phyloP scores from a whole-genome alignment of 2,888 invertebrate species.

The Agonopterix subpropinquella region DNA sequence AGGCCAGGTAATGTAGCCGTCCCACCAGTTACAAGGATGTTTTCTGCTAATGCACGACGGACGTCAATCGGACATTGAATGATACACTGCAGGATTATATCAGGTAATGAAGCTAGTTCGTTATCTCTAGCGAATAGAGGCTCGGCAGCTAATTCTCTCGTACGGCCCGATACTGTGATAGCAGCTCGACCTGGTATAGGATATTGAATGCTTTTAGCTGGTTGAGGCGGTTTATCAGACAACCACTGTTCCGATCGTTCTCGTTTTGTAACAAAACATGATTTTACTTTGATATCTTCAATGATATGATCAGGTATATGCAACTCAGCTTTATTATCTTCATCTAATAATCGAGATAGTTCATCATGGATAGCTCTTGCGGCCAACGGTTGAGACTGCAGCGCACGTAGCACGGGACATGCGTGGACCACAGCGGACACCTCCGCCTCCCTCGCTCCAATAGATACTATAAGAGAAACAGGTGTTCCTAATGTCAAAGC shows the following conservation, averaged over 20 bases:
- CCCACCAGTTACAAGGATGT: conserved; percentile 92
- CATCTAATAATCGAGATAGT: conserved; percentile 64
- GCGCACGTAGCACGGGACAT: conserved; percentile 87
- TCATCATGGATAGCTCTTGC: conserved; percentile 82
- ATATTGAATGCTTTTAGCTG: conserved; percentile 78
- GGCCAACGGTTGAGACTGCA: conserved; percentile 88
- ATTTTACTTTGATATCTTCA: conserved; percentile 85
- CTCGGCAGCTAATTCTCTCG: conserved; percentile 90
- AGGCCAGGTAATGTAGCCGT: conserved; percentile 90
- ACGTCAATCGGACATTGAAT: conserved; percentile 89
- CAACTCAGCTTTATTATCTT: conserved; percentile 57
- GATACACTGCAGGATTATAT: conserved; percentile 90
- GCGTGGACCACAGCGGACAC: conserved; percentile 87
- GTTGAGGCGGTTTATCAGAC: conserved; percentile 54
- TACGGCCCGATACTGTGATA: conserved; percentile 79
- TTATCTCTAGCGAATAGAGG: conserved; percentile 88
- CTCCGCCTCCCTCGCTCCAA: conserved; percentile 90
- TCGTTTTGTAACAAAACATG: conserved; percentile 90
- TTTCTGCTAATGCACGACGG: conserved; percentile 84
- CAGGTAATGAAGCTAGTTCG: conserved; percentile 80
- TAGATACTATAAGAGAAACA: conserved; percentile 87
- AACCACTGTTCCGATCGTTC: conserved; percentile 78
- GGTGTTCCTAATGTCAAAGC: conserved; percentile 87
- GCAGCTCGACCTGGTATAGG: conserved; percentile 41
- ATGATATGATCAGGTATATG: conserved; percentile 73